Evolutionary conservation across 2,888 invertebrate genomes (phyloP), one percentile per base, ranked within the genome.

Genomic region (Philhelius pedissequus): DNA sequence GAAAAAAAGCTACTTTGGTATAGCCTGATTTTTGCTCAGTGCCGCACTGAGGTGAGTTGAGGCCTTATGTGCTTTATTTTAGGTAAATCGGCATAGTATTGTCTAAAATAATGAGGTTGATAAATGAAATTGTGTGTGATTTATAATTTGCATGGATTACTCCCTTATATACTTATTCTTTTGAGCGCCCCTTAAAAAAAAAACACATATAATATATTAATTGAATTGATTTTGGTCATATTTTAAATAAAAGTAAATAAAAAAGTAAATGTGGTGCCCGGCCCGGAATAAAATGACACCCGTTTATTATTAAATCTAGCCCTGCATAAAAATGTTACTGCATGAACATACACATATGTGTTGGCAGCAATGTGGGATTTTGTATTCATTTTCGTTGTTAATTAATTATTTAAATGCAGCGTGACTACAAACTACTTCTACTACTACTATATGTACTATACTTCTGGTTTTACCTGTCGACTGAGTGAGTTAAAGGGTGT

Each of bases 371-470:
- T 45, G 54, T 74, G 64, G 56, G 69, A 78, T 78, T 83, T 68
- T 69, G 68, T 69, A 82, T 82, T 78, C 82, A 78, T 73, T 82
- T 69, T 62, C 54, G 74, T 69, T 78, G 62, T 83, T 73, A 78
- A 78, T 83, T 83, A 82, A 83, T 83, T 74, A 83, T 83, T 83
- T 69, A 74, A 82, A 73, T 64, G 73, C 56, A 78, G 32, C 68
- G 54, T 78, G 82, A 69, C 56, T 54, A 50, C 48, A 20, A 15
- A 56, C 56, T 48, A 64, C 62, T 38, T 18, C 66, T 38, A 58
- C 62, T 45, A 40, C 15, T 25, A 22, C 30, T 30, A 30, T 7
- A 30, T 25, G 5, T 5, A 40, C 40, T 40, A 43, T 9, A 43
- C 18, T 43, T 43, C 43, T 43, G 18, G 15, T 15, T 43, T 18